These are phyloP conservation scores for Apodemia hepburni DNA, from an alignment of 2,888 invertebrate genomes.

Conservation along the genomic window DNA sequence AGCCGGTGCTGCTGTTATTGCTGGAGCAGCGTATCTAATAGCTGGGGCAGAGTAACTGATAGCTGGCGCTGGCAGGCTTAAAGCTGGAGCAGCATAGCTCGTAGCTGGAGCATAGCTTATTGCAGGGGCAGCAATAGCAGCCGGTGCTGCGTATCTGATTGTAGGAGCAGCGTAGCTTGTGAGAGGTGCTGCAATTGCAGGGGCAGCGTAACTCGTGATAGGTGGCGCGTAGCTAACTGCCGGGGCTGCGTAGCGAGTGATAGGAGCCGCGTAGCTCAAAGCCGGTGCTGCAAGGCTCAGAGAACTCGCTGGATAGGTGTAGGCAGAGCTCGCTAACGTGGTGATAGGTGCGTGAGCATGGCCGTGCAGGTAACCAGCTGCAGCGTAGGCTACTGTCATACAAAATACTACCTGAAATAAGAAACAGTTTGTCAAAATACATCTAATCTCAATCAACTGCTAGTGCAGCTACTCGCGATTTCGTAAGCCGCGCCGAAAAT, in stretches of 20 bases:
- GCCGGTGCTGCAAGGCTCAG: conserved; percentile 16
- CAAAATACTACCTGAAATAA: conserved; percentile 11
- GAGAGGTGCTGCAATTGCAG: conserved; percentile 30
- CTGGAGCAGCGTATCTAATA: too few species aligned
- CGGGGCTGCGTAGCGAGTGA: not conserved
- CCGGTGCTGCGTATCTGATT: conserved; percentile 27
- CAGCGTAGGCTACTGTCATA: conserved; percentile 3
- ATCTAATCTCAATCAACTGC: too few species aligned
- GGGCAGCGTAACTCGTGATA: conserved; percentile 20
- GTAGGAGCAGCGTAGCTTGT: conserved; percentile 29
- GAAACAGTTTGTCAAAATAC: not conserved
- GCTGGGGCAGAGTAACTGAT: too few species aligned
- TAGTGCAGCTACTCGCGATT: too few species aligned
- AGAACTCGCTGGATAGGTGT: conserved; percentile 7
- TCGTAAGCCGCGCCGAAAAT: too few species aligned
- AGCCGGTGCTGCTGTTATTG: too few species aligned
- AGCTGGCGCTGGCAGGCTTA: too few species aligned
- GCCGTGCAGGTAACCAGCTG: not conserved
- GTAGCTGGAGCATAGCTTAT: conserved; percentile 7
- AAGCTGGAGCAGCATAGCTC: conserved; percentile 23
- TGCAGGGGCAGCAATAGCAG: conserved; percentile 21
- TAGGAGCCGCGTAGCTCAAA: conserved; percentile 15
- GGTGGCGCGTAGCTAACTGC: conserved; percentile 22
- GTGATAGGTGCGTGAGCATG: not conserved
- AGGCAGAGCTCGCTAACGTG: conserved; percentile 16